phyloP scores from a whole-genome alignment of 2,113 vertebrate species.

The Hippocampus zosterae region DNA sequence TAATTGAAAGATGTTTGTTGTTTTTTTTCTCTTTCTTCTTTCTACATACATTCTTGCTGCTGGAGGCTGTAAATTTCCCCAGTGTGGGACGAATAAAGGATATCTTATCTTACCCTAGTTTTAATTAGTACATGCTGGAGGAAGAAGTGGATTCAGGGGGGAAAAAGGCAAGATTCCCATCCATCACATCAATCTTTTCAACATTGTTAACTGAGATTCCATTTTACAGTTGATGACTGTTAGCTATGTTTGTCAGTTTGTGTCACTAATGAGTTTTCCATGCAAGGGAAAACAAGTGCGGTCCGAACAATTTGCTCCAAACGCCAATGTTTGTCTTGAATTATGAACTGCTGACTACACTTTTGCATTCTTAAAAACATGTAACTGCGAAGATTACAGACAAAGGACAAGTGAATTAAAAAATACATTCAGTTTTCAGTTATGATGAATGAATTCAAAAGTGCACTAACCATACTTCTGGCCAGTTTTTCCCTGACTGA shows the following conservation, averaged over 20 bases:
- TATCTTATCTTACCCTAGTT: too few species aligned
- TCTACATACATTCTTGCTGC: too few species aligned
- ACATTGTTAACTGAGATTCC: neutral
- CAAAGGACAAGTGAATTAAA: neutral
- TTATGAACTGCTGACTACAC: neutral
- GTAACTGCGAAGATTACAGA: neutral
- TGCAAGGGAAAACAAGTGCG: neutral
- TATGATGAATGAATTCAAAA: neutral
- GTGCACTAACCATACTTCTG: slow-evolving; percentile 83
- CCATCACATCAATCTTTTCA: neutral
- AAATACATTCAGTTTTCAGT: neutral
- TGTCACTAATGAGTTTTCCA: neutral
- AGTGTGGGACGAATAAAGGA: too few species aligned
- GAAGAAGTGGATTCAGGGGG: neutral
- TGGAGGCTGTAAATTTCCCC: too few species aligned
- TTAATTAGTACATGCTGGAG: too few species aligned
- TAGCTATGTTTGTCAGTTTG: neutral
- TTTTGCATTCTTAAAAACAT: neutral
- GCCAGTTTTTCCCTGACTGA: slow-evolving; percentile 77
- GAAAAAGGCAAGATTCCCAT: neutral
- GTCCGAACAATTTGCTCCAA: neutral
- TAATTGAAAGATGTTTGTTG: too few species aligned
- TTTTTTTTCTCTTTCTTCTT: too few species aligned
- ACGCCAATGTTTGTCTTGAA: neutral
- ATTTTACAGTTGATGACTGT: neutral